Base-by-base conservation (phyloP, 1,140 invertebrate species). In the Parasteatoda tepidariorum region DNA sequence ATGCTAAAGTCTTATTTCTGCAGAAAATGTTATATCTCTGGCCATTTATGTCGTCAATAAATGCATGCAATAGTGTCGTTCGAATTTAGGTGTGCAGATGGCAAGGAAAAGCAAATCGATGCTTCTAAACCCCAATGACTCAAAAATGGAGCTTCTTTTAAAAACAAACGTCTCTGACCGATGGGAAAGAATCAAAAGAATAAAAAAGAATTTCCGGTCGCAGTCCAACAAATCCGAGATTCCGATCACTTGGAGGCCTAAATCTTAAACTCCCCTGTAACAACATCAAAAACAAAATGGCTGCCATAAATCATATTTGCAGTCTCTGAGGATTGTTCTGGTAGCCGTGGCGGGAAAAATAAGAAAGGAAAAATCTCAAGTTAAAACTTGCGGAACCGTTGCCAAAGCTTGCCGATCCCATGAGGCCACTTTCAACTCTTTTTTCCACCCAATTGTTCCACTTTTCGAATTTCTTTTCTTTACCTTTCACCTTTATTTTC, bases 381-480 rank as follows among this genome's bases (percentile, higher is more conserved):
- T 66, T 33, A 33, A 66, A 66, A 66, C 30, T 66, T 66, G 62
- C 30, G 30, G 62, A 66, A 66, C 28, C 30, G 31, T 66, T 66
- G 34, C 62, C 31, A n/a, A n/a, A n/a, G n/a, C n/a, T n/a, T 4
- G 2, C 5, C 6, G 13, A n/a, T 66, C 62, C 34, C 62, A 9
- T 1, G 22, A 31, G 62, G 30, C 15, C 62, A 66, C 62, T 66
- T 66, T 66, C 62, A 66, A 66, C 30, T 66, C 62, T 66, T 66
- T 66, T n/a, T 31, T 66, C 34, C 34, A 33, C 18, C 34, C 34
- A 33, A n/a, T 66, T 18, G n/a, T 31, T 26, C 28, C 28, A 26
- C 15, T 33, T 66, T 66, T 28, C 11, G 3, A 0, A 3, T 18
- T 31, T 62, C 33, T 62, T 31, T 5, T 62, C 33, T 62, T 30